Conservation (phyloP, 2,888 invertebrate genomes). For the Oligia strigilis region DNA sequence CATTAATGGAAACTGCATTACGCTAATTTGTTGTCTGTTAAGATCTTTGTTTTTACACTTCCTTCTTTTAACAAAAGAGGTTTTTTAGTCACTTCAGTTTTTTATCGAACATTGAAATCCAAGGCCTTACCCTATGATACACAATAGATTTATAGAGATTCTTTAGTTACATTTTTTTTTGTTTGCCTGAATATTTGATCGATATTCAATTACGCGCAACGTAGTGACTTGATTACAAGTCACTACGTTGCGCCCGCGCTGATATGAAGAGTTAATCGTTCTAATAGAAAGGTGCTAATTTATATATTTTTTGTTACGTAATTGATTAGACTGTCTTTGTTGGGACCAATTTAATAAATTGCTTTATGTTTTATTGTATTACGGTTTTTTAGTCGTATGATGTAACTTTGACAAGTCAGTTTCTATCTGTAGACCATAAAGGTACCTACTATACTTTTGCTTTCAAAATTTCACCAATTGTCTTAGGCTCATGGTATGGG, state of each 20-base stretch:
- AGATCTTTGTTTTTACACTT: constrained; percentile 44
- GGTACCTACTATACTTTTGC: too few relatives aligned
- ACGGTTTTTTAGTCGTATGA: constrained; percentile 36
- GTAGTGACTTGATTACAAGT: constrained; percentile 4
- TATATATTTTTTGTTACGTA: constrained; percentile 49
- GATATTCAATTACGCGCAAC: constrained; percentile 55
- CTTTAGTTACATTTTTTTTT: constrained; percentile 23
- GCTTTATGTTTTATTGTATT: constrained; percentile 48
- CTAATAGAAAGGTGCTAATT: constrained; percentile 64
- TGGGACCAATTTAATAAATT: constrained; percentile 58
- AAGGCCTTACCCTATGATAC: constrained; percentile 40
- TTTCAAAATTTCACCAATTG: background rate
- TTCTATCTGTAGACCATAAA: background rate
- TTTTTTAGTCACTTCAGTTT: constrained; percentile 31
- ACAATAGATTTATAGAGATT: constrained; percentile 6
- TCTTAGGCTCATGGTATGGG: background rate
- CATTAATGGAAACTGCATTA: constrained; percentile 55
- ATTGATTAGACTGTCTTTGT: constrained; percentile 42
- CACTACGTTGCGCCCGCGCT: constrained; percentile 34
- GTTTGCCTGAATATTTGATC: constrained; percentile 37
- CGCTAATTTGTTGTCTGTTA: constrained; percentile 33
- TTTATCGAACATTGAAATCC: constrained; percentile 16
- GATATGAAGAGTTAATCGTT: constrained; percentile 38
- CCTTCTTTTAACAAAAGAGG: constrained; percentile 16
- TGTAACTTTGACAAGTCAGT: constrained; percentile 29